These are phyloP conservation scores for Protonemura montana DNA, from an alignment of 2,888 invertebrate species.

Conservation along the genomic window DNA sequence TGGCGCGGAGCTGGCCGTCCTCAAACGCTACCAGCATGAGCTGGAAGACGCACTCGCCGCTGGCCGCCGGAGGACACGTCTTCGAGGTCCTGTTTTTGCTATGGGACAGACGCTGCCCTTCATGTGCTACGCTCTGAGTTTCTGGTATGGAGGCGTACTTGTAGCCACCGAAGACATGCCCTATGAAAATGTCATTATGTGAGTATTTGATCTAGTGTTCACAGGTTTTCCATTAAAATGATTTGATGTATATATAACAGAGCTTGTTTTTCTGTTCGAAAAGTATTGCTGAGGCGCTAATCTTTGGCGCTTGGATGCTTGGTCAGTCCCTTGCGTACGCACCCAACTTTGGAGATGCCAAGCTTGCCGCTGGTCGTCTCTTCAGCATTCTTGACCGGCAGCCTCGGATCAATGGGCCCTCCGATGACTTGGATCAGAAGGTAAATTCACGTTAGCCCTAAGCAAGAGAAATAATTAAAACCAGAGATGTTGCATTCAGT, in stretches of 20 bases:
- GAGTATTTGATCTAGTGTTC: constrained; percentile 52
- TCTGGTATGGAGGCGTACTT: constrained; percentile 76
- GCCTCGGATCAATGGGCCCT: constrained; percentile 56
- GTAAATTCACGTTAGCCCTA: background rate
- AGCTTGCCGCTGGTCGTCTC: constrained; percentile 73
- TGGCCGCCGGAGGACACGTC: constrained; percentile 65
- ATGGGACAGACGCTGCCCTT: constrained; percentile 76
- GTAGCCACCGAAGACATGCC: constrained; percentile 68
- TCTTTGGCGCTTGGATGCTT: constrained; percentile 82
- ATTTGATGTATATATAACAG: background rate
- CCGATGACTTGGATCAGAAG: background rate
- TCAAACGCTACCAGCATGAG: constrained; percentile 66
- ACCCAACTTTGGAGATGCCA: constrained; percentile 77
- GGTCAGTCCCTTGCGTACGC: constrained; percentile 80
- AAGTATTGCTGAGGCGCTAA: constrained; percentile 77
- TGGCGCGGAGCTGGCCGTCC: constrained; percentile 70
- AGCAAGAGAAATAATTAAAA: no score
- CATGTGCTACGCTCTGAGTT: constrained; percentile 73
- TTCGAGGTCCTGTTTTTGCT: constrained; percentile 74
- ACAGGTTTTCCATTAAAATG: no score
- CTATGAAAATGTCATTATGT: constrained; percentile 76
- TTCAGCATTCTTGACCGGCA: constrained; percentile 69
- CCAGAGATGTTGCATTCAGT: no score
- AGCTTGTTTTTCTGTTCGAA: no score
- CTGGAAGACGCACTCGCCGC: constrained; percentile 61